phyloP scores from a whole-genome alignment of 2,888 invertebrate species.

The Phragmatobia fuliginosa region DNA sequence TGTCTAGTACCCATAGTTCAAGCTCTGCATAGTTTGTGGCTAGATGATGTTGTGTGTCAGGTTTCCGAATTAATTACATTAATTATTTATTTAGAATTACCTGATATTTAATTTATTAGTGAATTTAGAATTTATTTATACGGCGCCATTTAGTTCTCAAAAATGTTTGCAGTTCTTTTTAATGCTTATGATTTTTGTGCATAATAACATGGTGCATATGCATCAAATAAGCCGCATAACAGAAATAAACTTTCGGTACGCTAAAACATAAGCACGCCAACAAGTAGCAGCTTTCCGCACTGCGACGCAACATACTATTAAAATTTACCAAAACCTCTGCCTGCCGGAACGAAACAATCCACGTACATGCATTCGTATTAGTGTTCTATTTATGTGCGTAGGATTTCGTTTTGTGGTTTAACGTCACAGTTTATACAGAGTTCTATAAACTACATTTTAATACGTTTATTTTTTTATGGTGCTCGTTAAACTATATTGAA shows the following conservation, averaged over 20 bases:
- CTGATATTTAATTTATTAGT: too few species aligned
- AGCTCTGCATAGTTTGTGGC: too few species aligned
- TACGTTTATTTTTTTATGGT: conserved; percentile 40
- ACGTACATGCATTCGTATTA: conserved; percentile 62
- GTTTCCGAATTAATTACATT: too few species aligned
- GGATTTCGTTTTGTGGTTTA: conserved; percentile 53
- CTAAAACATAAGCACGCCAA: conserved; percentile 45
- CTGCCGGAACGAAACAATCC: conserved; percentile 68
- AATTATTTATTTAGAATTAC: too few species aligned
- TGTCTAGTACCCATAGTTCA: too few species aligned
- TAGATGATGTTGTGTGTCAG: too few species aligned
- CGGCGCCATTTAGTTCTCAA: too few species aligned
- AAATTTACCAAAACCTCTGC: conserved; percentile 75
- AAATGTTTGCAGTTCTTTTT: not conserved
- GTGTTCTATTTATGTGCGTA: conserved; percentile 50
- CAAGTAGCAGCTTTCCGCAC: conserved; percentile 63
- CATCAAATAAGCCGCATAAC: conserved; percentile 18
- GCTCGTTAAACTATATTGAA: conserved; percentile 44
- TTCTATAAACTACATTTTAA: conserved; percentile 25
- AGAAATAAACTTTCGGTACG: conserved; percentile 22
- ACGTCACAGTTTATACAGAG: conserved; percentile 53
- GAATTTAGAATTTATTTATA: too few species aligned
- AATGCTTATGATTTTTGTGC: not conserved
- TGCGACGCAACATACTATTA: conserved; percentile 76
- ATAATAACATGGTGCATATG: not conserved